phyloP scores from a whole-genome alignment of 2,888 invertebrate genomes.

The Sisyra terminalis region DNA sequence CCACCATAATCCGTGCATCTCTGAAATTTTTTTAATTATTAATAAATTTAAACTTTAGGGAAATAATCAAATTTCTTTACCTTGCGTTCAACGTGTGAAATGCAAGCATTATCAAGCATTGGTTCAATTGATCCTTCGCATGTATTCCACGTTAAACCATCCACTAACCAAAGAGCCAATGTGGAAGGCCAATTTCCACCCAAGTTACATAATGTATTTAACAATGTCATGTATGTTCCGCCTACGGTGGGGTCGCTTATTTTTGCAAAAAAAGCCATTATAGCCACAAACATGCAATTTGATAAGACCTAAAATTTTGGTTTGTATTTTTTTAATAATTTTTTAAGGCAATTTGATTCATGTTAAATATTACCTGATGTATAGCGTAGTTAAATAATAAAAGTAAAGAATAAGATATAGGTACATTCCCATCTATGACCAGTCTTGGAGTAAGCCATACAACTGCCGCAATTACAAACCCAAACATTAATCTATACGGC shows the following conservation, averaged over 20 bases:
- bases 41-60: background rate
- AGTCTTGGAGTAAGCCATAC: conserved; percentile 74
- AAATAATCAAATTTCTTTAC: background rate
- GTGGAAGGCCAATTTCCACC: conserved; percentile 98
- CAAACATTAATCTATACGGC: conserved; percentile 74
- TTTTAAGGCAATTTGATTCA: background rate
- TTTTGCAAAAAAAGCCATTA: conserved; percentile 96
- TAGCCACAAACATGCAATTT: conserved; percentile 93
- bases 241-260: conserved; percentile 93
- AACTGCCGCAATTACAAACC: conserved; percentile 63
- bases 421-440: conserved; percentile 43
- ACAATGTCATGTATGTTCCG: conserved; percentile 97
- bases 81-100: conserved; percentile 27
- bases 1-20: conserved; percentile 49
- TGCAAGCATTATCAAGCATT: conserved; percentile 23
- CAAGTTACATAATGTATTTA: conserved; percentile 90
- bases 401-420: conserved; percentile 59
- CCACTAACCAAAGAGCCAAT: conserved; percentile 79
- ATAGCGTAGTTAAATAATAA: conserved; percentile 67
- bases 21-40: conserved; percentile 30
- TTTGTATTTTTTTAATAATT: background rate
- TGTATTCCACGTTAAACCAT: conserved; percentile 64
- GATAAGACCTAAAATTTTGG: background rate
- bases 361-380: conserved; percentile 55
- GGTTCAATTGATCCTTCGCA: conserved; percentile 30